Percentiles rank a stretch among this genome's conserved stretches.
Evolutionary conservation across 2,888 invertebrate genomes (phyloP).

Genomic region (Sphecodes monilicornis): DNA sequence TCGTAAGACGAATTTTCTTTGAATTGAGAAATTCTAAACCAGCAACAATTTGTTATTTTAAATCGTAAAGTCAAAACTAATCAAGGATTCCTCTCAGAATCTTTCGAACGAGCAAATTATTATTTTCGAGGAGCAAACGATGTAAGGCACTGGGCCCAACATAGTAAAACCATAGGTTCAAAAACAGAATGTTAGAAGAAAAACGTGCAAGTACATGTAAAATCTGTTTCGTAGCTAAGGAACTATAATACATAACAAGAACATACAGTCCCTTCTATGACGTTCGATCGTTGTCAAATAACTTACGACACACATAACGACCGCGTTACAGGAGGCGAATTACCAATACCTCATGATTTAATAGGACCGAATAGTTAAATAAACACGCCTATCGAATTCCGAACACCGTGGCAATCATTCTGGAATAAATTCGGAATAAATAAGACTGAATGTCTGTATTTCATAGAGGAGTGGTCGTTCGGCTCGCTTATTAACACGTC

Average conservation of each 20-base stretch:
- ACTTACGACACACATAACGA: neutral
- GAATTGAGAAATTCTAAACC: neutral
- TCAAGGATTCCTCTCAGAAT: neutral
- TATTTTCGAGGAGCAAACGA: neutral
- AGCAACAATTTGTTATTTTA: neutral
- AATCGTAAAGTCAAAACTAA: neutral
- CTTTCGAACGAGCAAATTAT: neutral
- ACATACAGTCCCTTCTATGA: neutral
- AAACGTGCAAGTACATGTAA: neutral
- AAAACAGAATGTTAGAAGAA: neutral
- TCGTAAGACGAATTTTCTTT: too few species aligned
- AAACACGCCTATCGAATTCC: conserved; percentile 17
- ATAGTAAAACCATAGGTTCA: neutral
- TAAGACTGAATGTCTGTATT: neutral
- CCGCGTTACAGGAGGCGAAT: neutral
- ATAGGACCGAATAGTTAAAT: neutral
- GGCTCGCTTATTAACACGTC: neutral
- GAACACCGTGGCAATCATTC: neutral
- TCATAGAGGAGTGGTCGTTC: neutral
- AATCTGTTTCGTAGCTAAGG: neutral
- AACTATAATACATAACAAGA: conserved; percentile 1
- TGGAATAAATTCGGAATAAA: conserved; percentile 18
- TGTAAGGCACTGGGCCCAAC: too few species aligned
- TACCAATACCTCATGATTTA: neutral
- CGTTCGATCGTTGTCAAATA: conserved; percentile 1